Base-by-base conservation (phyloP, 2,797 vertebrate species). In the Okamejei kenojei region DNA sequence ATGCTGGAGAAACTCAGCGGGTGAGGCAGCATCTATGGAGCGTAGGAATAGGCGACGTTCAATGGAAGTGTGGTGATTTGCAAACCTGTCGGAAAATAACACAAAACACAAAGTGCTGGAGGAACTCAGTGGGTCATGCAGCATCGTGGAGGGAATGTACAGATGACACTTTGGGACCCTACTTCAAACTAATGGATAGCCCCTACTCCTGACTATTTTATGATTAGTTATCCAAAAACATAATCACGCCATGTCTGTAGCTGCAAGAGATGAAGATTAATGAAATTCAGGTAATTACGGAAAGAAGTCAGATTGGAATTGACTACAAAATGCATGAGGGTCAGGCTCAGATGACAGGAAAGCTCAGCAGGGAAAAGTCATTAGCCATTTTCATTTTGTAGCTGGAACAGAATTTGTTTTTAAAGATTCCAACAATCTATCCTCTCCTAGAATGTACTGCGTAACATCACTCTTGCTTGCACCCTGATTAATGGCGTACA, bases 271-370 rank as follows among this genome's bases (percentile, higher is more conserved):
- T 73, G 23, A 91, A 71, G 38, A 91, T 17, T 71, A 71, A 54
- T 7, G 38, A 45, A 76, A 74, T 45, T 76, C 71, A 54, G 4
- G 4, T 32, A 54, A 45, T 71, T 7, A 23, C 74, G 23, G 5
- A 91, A 74, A 91, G 68, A 91, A 74, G 26, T 29, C 35, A 91
- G 68, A 74, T 54, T 91, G 68, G 90, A 91, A 8, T 45, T 54
- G 68, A 23, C 65, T 17, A 45, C 38, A 17, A 54, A 54, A 76
- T 54, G 35, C 32, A 91, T n/a, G 35, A 74, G 68, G 23, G 11
- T 13, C 38, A 91, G 68, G 32, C 90, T 26, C 54, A 74, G 35
- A 38, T 29, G 7, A 91, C 10, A 74, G 73, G 68, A 74, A 91
- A 29, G 10, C 26, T 91, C 29, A 29, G 71, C 32, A 74, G 90